Evolutionary conservation across 2,888 invertebrate genomes (phyloP).

Genomic region (Priocnemis perturbator): DNA sequence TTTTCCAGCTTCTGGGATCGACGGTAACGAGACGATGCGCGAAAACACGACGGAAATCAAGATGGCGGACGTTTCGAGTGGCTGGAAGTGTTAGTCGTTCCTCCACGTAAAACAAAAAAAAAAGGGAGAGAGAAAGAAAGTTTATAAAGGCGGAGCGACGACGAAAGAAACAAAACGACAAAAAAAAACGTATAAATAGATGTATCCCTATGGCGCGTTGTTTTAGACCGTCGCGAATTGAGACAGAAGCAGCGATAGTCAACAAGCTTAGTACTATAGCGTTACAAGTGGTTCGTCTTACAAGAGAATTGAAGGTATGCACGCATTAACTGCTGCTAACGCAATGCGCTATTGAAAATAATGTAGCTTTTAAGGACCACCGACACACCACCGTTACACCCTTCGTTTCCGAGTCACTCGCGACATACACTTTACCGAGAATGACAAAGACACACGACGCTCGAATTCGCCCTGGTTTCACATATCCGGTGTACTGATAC

Average conservation of each 20-base stretch:
- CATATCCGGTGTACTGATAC: constrained; percentile 25
- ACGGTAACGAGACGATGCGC: no score
- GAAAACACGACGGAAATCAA: constrained; percentile 27
- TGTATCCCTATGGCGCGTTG: constrained; percentile 48
- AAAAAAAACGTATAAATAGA: constrained; percentile 48
- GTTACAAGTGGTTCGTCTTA: constrained; percentile 36
- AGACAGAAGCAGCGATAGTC: constrained; percentile 37
- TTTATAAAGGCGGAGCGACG: constrained; percentile 40
- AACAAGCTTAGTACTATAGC: constrained; percentile 41
- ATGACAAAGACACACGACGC: no score
- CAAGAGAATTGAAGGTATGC: constrained; percentile 40
- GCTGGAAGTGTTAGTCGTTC: constrained; percentile 36
- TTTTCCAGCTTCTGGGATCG: constrained; percentile 19
- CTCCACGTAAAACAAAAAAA: constrained; percentile 35
- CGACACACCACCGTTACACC: constrained; percentile 34
- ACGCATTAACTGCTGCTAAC: constrained; percentile 59
- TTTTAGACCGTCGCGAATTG: constrained; percentile 53
- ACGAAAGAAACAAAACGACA: constrained; percentile 1
- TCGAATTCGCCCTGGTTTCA: no score
- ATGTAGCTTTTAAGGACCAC: constrained; percentile 55
- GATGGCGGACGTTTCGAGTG: constrained; percentile 44
- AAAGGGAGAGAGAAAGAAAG: constrained; percentile 34
- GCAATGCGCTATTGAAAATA: constrained; percentile 47
- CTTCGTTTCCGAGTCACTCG: constrained; percentile 6
- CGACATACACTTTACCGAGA: no score